Evolutionary conservation across 2,797 vertebrate genomes (phyloP).

Genomic region (Nyctibius grandis): DNA sequence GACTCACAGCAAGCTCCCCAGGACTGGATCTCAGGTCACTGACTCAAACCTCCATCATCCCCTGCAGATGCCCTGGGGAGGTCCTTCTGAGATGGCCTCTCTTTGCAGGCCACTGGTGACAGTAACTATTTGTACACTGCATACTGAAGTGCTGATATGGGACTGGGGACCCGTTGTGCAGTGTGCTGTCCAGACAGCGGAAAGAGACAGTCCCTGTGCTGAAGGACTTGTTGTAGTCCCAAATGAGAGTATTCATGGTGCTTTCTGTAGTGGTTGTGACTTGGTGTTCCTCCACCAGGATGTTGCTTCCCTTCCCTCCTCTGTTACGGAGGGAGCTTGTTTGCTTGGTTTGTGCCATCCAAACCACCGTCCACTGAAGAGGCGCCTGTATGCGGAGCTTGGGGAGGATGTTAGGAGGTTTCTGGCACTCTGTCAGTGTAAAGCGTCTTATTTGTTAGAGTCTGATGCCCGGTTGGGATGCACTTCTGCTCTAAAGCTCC

Average conservation of each 20-base stretch:
- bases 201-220: not conserved
- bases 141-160: not conserved
- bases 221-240: not conserved
- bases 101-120: not conserved
- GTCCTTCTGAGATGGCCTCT: not conserved
- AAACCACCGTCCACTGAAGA: not conserved
- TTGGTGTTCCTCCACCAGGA: not conserved
- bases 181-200: not conserved
- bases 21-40: not conserved
- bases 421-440: constrained; percentile 17
- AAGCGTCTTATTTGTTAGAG: constrained; percentile 33
- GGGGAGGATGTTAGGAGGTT: constrained; percentile 19
- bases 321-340: not conserved
- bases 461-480: not conserved
- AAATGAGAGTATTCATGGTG: not conserved
- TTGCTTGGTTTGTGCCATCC: constrained; percentile 20
- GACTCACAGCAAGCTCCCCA: not conserved
- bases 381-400: not conserved
- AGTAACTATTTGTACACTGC: not conserved
- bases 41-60: not conserved
- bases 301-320: not conserved
- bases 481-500: constrained; percentile 13
- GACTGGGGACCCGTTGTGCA: not conserved
- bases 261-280: not conserved
- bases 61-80: not conserved